These are phyloP conservation scores for Enteromius fasciolatus DNA, from an alignment of 2,797 vertebrate species.

Conservation along the genomic window DNA sequence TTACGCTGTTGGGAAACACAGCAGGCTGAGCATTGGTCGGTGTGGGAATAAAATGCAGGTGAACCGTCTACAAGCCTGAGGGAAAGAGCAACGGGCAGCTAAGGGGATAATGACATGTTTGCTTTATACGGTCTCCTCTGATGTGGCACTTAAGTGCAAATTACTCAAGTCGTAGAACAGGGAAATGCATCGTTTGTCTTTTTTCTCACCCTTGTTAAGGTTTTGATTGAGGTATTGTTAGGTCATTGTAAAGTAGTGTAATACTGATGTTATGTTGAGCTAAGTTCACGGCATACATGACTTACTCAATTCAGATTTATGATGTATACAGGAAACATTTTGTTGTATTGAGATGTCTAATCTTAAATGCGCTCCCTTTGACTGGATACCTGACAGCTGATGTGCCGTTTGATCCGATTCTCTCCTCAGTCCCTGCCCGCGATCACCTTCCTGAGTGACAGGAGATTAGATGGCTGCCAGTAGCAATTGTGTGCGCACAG, in stretches of 20 bases:
- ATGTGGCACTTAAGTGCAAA: conserved; percentile 78
- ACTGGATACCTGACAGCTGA: conserved; percentile 8
- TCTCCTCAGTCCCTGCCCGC: conserved; percentile 1
- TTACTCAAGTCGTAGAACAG: conserved; percentile 65
- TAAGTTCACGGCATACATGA: background rate
- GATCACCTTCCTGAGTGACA: conserved; percentile 13
- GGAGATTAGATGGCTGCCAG: conserved; percentile 36
- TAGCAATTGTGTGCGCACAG: conserved; percentile 18
- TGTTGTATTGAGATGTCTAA: conserved; percentile 28
- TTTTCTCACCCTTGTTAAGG: conserved; percentile 40
- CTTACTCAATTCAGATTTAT: background rate
- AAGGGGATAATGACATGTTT: conserved; percentile 74
- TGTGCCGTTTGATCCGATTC: conserved; percentile 29
- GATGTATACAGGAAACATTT: conserved; percentile 27
- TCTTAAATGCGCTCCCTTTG: conserved; percentile 1
- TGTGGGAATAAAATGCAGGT: conserved; percentile 64
- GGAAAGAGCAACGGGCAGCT: conserved; percentile 69
- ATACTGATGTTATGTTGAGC: background rate
- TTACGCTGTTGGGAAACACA: background rate
- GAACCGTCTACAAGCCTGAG: conserved; percentile 65
- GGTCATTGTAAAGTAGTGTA: background rate
- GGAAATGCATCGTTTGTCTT: conserved; percentile 46
- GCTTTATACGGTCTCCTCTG: conserved; percentile 72
- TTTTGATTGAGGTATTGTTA: conserved; percentile 29
- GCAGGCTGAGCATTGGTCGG: conserved; percentile 46